phyloP scores from a whole-genome alignment of 2,797 vertebrate genomes.

The Tolypeutes matacus region DNA sequence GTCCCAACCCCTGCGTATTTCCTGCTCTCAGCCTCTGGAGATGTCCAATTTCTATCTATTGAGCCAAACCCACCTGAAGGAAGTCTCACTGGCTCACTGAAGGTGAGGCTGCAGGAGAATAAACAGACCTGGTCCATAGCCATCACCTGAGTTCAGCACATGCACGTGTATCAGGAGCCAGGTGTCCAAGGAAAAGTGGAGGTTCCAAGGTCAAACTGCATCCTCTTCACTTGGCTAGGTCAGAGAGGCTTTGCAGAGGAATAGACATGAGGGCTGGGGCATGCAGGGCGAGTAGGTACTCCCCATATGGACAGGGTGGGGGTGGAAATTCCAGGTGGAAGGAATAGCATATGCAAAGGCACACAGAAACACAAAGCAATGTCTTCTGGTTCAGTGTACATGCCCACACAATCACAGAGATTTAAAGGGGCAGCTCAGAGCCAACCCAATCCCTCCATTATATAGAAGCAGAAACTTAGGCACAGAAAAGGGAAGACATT shows the following conservation, averaged over 20 bases:
- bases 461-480: neutral
- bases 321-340: neutral
- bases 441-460: neutral
- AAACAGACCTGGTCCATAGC: neutral
- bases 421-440: neutral
- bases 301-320: neutral
- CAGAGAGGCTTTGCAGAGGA: neutral
- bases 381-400: neutral
- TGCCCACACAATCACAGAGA: neutral
- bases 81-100: neutral
- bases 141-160: neutral
- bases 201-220: neutral
- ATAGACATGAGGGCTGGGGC: neutral
- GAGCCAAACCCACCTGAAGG: neutral
- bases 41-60: neutral
- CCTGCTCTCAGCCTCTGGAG: neutral
- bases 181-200: neutral
- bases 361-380: neutral
- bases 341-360: neutral
- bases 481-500: neutral
- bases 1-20: neutral
- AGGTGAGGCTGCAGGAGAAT: neutral
- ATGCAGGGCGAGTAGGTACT: neutral
- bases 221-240: neutral
- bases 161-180: neutral